Evolutionary conservation across 1,140 invertebrate species (phyloP), one percentile per base, ranked within the genome.

Genomic region (Tribolium madens): DNA sequence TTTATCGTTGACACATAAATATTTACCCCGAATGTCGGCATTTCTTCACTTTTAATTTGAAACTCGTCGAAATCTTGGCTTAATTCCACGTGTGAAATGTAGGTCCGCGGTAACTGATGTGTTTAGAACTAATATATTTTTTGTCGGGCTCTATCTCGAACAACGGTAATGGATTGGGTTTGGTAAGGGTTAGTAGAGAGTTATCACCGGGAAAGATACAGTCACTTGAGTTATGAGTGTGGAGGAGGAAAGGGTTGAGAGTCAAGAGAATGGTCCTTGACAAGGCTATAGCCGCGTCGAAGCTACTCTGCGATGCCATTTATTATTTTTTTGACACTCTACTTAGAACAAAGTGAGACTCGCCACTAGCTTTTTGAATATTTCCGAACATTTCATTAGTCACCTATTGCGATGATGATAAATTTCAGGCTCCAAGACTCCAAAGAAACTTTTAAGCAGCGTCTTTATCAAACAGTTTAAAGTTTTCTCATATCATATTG

Each of bases 191-290:
- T 64, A 33, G 57, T 33, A 14, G 21, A 31, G 57, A 64, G 57
- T 64, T 64, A 64, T 64, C 57, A 64, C 57, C n/a, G 72, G 50
- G 26, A 77, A 77, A 71, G 52, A 77, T 48, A 31, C 73, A 75
- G 60, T 75, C 73, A 68, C 57, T 74, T 77, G 76, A 74, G 71
- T 73, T 74, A 73, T 77, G 73, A 75, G 69, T 31, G 60, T 13
- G 42, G 57, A 78, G 69, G 73, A 64, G 76, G 48, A 75, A 78
- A 78, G 76, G 76, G 72, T 78, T 76, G 74, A 17, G 69, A 78
- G 76, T 75, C 76, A 78, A 52, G 76, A 68, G 76, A 78, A 75
- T 50, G 52, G 73, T 69, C 53, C 50, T 75, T 33, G 57, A 64
- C 57, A 64, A 64, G 57, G 57, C 53, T 60, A 60, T 60, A 60